A percentile compares a stretch with the other conserved stretches of the same genome.
Conservation (phyloP, 92 coral and sea anemone genomes). For the Desmophyllum pertusum region DNA sequence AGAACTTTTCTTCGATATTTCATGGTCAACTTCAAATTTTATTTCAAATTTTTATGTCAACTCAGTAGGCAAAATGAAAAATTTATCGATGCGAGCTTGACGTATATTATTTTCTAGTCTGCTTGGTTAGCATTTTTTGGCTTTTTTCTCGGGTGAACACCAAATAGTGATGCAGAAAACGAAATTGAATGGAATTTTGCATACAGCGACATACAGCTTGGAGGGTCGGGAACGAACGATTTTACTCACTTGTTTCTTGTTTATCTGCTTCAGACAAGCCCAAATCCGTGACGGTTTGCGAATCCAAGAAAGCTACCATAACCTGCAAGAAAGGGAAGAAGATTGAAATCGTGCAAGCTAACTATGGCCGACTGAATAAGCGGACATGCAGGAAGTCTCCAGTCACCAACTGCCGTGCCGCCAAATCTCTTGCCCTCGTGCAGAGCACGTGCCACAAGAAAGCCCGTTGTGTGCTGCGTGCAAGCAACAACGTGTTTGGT, state of each 20-base stretch:
- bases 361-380: slow-evolving; percentile 35
- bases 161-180: no score
- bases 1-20: no score
- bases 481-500: slow-evolving; percentile 27
- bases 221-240: no score
- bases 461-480: slow-evolving; percentile 15
- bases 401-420: slow-evolving; percentile 23
- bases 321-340: slow-evolving; percentile 8
- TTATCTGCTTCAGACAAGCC: slow-evolving; percentile 13
- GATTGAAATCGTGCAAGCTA: slow-evolving; percentile 10
- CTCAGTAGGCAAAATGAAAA: no score
- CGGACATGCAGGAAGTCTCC: background rate
- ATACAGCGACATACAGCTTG: background rate
- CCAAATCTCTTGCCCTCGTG: slow-evolving; percentile 22
- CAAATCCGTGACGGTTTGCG: slow-evolving; percentile 14
- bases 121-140: no score
- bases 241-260: background rate
- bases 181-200: no score
- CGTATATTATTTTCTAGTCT: no score
- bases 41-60: no score
- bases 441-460: slow-evolving; percentile 22
- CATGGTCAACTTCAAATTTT: no score
- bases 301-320: slow-evolving; percentile 2
- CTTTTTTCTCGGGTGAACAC: no score
- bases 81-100: no score